Evolutionary conservation across 1,140 invertebrate species (phyloP).

Genomic region (Dendroctonus ponderosae): DNA sequence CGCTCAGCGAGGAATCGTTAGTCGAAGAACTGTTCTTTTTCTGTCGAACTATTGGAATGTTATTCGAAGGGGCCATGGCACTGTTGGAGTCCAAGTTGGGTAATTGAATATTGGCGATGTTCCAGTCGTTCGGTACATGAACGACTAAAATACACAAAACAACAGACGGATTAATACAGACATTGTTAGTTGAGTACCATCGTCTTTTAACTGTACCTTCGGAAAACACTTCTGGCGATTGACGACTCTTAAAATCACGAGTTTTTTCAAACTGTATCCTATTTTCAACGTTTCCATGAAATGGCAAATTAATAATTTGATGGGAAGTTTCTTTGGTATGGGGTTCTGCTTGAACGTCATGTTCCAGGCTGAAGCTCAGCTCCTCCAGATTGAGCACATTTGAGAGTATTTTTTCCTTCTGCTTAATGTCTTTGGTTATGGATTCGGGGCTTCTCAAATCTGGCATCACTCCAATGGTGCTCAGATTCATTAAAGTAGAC

Average conservation of each 20-base stretch:
- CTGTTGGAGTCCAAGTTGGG: neutral
- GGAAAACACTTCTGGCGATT: no score
- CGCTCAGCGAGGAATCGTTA: slow-evolving; percentile 42
- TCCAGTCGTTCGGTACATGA: slow-evolving; percentile 45
- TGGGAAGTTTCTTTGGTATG: no score
- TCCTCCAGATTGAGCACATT: slow-evolving; percentile 55
- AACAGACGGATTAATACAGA: no score
- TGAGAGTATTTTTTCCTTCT: slow-evolving; percentile 57
- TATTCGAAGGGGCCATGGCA: slow-evolving; percentile 2
- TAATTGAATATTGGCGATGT: slow-evolving; percentile 37
- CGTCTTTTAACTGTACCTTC: no score
- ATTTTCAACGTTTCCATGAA: no score
- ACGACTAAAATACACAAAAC: slow-evolving; percentile 37
- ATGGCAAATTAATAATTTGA: no score
- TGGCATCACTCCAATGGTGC: slow-evolving; percentile 50
- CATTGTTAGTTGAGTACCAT: no score
- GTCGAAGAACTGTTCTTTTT: slow-evolving; percentile 18
- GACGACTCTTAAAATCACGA: no score
- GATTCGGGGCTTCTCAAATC: slow-evolving; percentile 55
- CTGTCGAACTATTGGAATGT: slow-evolving; percentile 16
- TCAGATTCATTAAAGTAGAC: slow-evolving; percentile 51
- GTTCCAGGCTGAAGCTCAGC: slow-evolving; percentile 35
- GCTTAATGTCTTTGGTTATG: slow-evolving; percentile 56
- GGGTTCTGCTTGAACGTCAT: neutral
- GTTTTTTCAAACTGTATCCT: no score